Evolutionary conservation across 2,888 invertebrate genomes (phyloP), one percentile per base, ranked within the genome.

Genomic region (Microchrysa polita): DNA sequence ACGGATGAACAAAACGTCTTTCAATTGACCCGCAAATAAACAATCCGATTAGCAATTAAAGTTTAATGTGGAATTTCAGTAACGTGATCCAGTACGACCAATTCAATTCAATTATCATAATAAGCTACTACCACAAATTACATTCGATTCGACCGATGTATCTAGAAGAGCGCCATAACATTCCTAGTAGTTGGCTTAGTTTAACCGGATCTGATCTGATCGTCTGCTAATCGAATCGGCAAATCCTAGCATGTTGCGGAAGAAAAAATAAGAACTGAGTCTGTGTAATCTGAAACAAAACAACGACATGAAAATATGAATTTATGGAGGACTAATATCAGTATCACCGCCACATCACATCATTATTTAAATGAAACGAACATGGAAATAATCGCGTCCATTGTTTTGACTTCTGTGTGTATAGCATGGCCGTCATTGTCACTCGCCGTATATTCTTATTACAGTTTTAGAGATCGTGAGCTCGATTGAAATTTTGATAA

Each of bases 111-210:
- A 67, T 67, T 53, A 67, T 67, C 20, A 34, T 67, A 67, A 67
- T 67, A 67, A 67, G 67, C 53, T 55, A 44, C 67, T 67, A 67
- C 53, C 67, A 67, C 53, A 67, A 67, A 67, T 55, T 67, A 67
- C 67, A 12, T 42, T 63, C 42, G 48, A n/a, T n/a, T 4, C 48
- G 12, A 48, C 48, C 12, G 12, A 2, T 18, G 18, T 20, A 20
- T 10, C 18, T 44, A 44, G 65, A 65, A n/a, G n/a, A n/a, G n/a
- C n/a, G n/a, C n/a, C n/a, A n/a, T n/a, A n/a, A n/a, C n/a, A n/a
- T n/a, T n/a, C n/a, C n/a, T n/a, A n/a, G n/a, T 44, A 48, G 65
- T 65, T 65, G 65, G 22, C 48, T 65, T 48, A 27, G 34, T 65
- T 65, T 48, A 65, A 65, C 65, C 65, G 65, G 65, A 65, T 65